Conservation (phyloP, 2,888 invertebrate genomes). For the Miltochrista miniata region DNA sequence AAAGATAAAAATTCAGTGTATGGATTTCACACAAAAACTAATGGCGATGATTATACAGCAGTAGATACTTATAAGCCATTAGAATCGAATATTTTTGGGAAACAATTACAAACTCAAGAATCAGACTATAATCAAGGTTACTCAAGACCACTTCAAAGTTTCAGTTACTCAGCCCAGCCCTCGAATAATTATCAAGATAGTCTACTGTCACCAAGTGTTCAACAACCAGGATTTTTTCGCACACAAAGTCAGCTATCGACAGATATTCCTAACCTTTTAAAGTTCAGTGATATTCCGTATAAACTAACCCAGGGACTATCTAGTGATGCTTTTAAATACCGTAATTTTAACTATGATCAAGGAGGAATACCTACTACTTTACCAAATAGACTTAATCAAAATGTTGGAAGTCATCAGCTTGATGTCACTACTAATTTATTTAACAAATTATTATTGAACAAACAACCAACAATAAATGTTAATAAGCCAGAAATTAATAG, state of each 20-base stretch:
- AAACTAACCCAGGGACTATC: conserved; percentile 62
- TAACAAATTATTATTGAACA: conserved; percentile 62
- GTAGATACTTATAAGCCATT: conserved; percentile 53
- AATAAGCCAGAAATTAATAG: conserved; percentile 65
- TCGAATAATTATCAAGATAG: conserved; percentile 55
- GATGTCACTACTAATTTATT: conserved; percentile 67
- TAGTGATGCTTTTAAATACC: conserved; percentile 53
- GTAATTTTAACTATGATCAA: conserved; percentile 65
- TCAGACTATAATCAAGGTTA: conserved; percentile 49
- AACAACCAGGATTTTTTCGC: conserved; percentile 51
- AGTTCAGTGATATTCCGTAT: conserved; percentile 71
- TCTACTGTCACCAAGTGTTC: conserved; percentile 52
- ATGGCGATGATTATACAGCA: conserved; percentile 54
- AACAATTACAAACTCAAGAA: conserved; percentile 54
- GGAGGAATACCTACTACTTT: conserved; percentile 59
- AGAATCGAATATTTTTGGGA: conserved; percentile 49
- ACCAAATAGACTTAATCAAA: conserved; percentile 71
- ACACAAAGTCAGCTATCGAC: conserved; percentile 50
- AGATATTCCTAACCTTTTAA: conserved; percentile 61
- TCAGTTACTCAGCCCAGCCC: conserved; percentile 49
- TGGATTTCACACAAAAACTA: conserved; percentile 65
- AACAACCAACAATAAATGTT: conserved; percentile 48
- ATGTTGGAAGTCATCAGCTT: conserved; percentile 71
- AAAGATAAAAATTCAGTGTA: conserved; percentile 73
- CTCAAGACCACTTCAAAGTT: conserved; percentile 48